Base-by-base conservation (phyloP, 2,797 vertebrate species). In the Euphonia xanthogaster region DNA sequence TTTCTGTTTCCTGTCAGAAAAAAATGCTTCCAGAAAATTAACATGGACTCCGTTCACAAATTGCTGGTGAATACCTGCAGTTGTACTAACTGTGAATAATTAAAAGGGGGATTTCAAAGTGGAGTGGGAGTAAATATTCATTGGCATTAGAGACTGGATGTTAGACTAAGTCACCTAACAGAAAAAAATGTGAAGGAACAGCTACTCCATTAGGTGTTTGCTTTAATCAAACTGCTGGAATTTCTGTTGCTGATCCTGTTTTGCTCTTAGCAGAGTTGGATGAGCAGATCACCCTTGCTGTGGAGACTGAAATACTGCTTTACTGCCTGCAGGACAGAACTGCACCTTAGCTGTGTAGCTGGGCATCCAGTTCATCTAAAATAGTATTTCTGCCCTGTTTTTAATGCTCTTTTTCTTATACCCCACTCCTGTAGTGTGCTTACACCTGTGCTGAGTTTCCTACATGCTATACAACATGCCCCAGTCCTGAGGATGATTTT, bases 391-490 rank as follows among this genome's bases (percentile, higher is more conserved):
- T 89, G 14, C 39, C 44, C 24, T 33, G 20, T 16, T 84, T 65
- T 28, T 55, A 63, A 27, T 20, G 8, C 6, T 24, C 17, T 45
- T 11, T 53, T 55, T 62, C 58, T 55, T 27, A 27, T 7, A 13
- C 12, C 16, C 3, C 8, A 6, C 21, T 76, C 30, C 9, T 24
- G 5, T 12, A 35, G 6, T 10, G 24, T 39, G 12, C 24, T 42
- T 50, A 4, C 18, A 22, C 3, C 1, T 6, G 4, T 44, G 20
- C 66, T 47, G 21, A 22, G 21, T 66, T 53, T 75, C 70, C 44
- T 55, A 7, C 28, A 1, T 3, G 22, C n/a, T n/a, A 1, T 9
- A 10, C 19, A 39, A 10, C 3, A 5, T 44, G 33, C 27, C 1
- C 1, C 27, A 50, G 39, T 40, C 21, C 22, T 18, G 14, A 74